A percentile compares a stretch with the other conserved stretches of the same genome.
These are phyloP conservation scores for Drosophila ficusphila DNA, from an alignment of 1,140 invertebrate genomes.

Conservation along the genomic window DNA sequence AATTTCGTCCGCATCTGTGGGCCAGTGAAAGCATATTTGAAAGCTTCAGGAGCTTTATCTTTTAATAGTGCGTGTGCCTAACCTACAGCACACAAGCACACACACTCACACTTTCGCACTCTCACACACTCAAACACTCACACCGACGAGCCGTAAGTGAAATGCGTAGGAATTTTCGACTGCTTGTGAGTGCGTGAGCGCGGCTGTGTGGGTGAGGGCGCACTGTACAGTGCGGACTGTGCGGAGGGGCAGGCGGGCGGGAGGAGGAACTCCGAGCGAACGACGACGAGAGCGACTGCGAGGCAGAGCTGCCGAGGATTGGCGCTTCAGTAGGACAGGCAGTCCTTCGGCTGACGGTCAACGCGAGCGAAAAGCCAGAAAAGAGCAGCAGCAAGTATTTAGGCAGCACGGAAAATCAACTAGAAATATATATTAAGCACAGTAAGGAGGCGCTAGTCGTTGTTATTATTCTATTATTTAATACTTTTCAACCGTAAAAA, in stretches of 20 bases:
- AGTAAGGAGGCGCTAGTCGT: constrained; percentile 13
- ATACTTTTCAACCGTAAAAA: background rate
- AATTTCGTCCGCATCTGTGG: background rate
- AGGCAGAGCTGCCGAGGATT: constrained; percentile 45
- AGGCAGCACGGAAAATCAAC: constrained; percentile 20
- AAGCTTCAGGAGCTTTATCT: constrained; percentile 45
- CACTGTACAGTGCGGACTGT: constrained; percentile 34
- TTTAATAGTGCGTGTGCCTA: constrained; percentile 64
- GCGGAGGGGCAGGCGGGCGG: constrained; percentile 9
- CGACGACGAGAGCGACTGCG: constrained; percentile 25
- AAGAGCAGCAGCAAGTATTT: constrained; percentile 39
- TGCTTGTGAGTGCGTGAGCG: constrained; percentile 27
- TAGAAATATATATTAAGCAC: constrained; percentile 9
- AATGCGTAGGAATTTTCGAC: constrained; percentile 74
- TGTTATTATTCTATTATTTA: constrained; percentile 19
- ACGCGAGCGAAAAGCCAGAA: constrained; percentile 71
- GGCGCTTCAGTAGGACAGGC: constrained; percentile 75
- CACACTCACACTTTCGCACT: constrained; percentile 3
- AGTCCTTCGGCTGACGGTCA: constrained; percentile 80
- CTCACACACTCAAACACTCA: no score
- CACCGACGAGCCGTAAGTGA: constrained; percentile 14
- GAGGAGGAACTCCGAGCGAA: constrained; percentile 15
- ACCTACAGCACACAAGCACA: constrained; percentile 62
- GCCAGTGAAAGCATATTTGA: background rate
- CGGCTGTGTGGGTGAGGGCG: constrained; percentile 32